Evolutionary conservation across 2,888 invertebrate genomes (phyloP).

Genomic region (Griposia aprilina): DNA sequence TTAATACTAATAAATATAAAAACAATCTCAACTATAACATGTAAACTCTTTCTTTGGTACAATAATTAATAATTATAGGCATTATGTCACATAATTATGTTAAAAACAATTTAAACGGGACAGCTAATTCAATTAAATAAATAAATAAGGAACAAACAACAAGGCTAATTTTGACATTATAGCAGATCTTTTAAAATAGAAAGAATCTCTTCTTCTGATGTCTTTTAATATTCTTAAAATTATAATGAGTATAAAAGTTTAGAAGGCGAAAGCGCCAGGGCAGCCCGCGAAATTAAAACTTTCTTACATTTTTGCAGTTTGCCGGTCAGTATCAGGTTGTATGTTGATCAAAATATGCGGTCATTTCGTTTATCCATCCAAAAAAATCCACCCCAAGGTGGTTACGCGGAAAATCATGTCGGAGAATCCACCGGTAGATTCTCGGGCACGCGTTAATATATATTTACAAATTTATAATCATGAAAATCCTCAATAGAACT

Average conservation of each 20-base stretch:
- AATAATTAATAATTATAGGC: constrained; percentile 46
- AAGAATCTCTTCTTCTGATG: constrained; percentile 35
- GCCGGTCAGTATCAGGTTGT: neutral
- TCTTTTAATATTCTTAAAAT: constrained; percentile 51
- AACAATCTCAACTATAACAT: constrained; percentile 47
- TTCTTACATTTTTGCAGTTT: neutral
- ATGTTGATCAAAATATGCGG: neutral
- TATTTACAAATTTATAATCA: neutral
- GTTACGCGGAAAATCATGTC: too few species aligned
- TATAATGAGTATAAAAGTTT: constrained; percentile 34
- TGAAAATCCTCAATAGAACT: neutral
- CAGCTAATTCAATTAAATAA: constrained; percentile 43
- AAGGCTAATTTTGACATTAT: constrained; percentile 44
- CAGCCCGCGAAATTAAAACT: neutral
- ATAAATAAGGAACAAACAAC: constrained; percentile 48
- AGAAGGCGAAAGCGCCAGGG: neutral
- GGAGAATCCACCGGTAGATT: too few species aligned
- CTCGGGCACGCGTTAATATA: neutral
- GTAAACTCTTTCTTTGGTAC: constrained; percentile 65
- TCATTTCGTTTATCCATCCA: too few species aligned
- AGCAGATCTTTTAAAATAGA: constrained; percentile 33
- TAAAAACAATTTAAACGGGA: constrained; percentile 27
- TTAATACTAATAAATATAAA: constrained; percentile 50
- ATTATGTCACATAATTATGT: constrained; percentile 20
- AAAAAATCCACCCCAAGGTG: too few species aligned